phyloP scores from a whole-genome alignment of 2,797 vertebrate species.

The Parambassis ranga region DNA sequence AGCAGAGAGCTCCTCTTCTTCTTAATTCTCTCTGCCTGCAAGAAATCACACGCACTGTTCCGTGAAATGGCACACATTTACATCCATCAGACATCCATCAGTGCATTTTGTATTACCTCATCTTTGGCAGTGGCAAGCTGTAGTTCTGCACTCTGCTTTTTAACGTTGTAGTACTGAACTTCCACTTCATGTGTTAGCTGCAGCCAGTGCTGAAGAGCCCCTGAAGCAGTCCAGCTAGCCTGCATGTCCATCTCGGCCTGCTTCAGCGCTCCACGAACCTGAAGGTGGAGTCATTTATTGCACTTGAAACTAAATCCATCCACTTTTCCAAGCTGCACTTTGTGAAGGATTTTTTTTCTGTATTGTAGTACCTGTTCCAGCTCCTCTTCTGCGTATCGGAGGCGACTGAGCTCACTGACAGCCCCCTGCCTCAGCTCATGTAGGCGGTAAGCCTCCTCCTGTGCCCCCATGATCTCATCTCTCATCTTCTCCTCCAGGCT shows the following conservation, averaged over 20 bases:
- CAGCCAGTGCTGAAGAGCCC: conserved; percentile 94
- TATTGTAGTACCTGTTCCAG: conserved; percentile 88
- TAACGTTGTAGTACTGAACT: conserved; percentile 97
- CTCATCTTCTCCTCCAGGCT: conserved; percentile 97
- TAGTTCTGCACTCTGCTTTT: conserved; percentile 94
- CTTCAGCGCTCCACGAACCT: conserved; percentile 95
- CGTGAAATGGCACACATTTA: too few species aligned
- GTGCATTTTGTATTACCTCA: conserved; percentile 84
- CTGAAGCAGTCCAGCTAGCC: conserved; percentile 89
- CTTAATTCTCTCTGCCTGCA: conserved; percentile 96
- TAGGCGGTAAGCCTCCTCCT: conserved; percentile 92
- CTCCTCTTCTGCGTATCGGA: conserved; percentile 97
- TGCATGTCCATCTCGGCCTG: conserved; percentile 95
- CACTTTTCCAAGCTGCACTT: not conserved
- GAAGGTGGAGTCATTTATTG: not conserved
- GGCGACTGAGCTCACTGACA: conserved; percentile 91
- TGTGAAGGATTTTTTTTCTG: not conserved
- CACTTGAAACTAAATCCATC: too few species aligned
- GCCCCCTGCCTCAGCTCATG: conserved; percentile 90
- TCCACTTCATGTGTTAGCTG: conserved; percentile 97
- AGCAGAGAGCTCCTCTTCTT: conserved; percentile 96
- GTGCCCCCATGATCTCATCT: conserved; percentile 95
- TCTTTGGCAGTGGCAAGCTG: conserved; percentile 92
- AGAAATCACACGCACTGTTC: not conserved
- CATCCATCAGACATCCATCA: too few species aligned